Evolutionary conservation across 2,888 invertebrate genomes (phyloP).

Genomic region (Drosophila kanekoi): DNA sequence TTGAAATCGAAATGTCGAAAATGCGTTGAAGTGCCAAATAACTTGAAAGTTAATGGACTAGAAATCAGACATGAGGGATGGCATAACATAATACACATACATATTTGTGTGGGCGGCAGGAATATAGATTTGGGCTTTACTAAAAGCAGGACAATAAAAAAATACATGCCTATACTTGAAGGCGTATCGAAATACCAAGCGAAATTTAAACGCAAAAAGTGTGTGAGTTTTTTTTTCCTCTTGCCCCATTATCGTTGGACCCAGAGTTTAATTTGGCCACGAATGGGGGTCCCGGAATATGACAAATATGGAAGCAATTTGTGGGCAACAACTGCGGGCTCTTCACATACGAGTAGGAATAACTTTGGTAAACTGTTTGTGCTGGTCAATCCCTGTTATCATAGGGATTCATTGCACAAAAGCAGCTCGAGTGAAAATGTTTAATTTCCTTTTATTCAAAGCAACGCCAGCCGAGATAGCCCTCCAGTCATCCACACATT

Average conservation of each 20-base stretch:
- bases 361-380: conserved; percentile 32
- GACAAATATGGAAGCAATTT: conserved; percentile 9
- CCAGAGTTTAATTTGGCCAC: not conserved
- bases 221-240: not conserved
- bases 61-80: conserved; percentile 66
- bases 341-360: conserved; percentile 15
- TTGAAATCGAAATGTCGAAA: conserved; percentile 23
- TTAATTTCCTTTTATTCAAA: conserved; percentile 71
- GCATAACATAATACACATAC: conserved; percentile 55
- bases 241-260: not conserved
- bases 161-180: not conserved
- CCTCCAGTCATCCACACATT: conserved; percentile 33
- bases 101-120: conserved; percentile 6
- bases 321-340: conserved; percentile 35
- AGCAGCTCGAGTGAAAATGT: conserved; percentile 61
- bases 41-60: conserved; percentile 77
- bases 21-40: conserved; percentile 61
- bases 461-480: conserved; percentile 24
- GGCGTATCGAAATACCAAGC: not conserved
- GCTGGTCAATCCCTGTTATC: conserved; percentile 47
- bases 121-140: not conserved
- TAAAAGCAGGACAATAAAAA: conserved; percentile 20
- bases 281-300: not conserved
- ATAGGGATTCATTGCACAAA: conserved; percentile 20
- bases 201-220: not conserved